Percentiles rank a stretch among this genome's conserved stretches.
These are phyloP conservation scores for Chiroxiphia lanceolata DNA, from an alignment of 2,797 vertebrate species.

Conservation along the genomic window DNA sequence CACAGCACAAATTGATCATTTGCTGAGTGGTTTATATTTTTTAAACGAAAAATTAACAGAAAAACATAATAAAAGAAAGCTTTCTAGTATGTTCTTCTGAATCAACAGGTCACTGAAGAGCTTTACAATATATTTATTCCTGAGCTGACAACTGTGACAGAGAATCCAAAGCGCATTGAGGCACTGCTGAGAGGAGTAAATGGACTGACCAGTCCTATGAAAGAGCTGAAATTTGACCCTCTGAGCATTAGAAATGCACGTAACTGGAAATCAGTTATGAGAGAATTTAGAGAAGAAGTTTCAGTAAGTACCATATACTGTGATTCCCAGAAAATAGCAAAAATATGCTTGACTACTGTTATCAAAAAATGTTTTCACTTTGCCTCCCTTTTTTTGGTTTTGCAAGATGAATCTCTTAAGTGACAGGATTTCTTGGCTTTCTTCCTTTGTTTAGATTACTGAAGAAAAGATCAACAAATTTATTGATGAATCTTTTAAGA, in stretches of 20 bases:
- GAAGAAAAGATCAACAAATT: constrained; percentile 88
- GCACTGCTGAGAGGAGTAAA: constrained; percentile 83
- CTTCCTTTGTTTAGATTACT: constrained; percentile 76
- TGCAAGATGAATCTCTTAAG: not conserved
- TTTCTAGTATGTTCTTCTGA: not conserved
- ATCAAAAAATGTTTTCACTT: not conserved
- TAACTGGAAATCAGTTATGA: constrained; percentile 85
- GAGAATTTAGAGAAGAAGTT: constrained; percentile 84
- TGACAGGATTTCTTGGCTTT: not conserved
- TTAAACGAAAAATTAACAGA: not conserved
- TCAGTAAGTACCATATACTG: constrained; percentile 70
- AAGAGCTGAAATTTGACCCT: constrained; percentile 83
- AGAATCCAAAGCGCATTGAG: constrained; percentile 82
- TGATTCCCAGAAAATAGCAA: not conserved
- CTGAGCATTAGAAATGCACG: constrained; percentile 78
- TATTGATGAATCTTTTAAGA: constrained; percentile 91
- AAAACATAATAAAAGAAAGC: not conserved
- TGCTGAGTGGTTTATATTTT: not conserved
- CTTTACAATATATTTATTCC: constrained; percentile 88
- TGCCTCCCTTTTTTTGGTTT: not conserved
- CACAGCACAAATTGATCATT: not conserved
- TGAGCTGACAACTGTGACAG: constrained; percentile 87
- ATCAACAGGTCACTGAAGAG: constrained; percentile 85
- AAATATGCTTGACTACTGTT: not conserved
- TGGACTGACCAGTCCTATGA: constrained; percentile 80